Evolutionary conservation across 2,797 vertebrate species (phyloP), one percentile per base, ranked within the genome.

Genomic region (Champsocephalus gunnari): DNA sequence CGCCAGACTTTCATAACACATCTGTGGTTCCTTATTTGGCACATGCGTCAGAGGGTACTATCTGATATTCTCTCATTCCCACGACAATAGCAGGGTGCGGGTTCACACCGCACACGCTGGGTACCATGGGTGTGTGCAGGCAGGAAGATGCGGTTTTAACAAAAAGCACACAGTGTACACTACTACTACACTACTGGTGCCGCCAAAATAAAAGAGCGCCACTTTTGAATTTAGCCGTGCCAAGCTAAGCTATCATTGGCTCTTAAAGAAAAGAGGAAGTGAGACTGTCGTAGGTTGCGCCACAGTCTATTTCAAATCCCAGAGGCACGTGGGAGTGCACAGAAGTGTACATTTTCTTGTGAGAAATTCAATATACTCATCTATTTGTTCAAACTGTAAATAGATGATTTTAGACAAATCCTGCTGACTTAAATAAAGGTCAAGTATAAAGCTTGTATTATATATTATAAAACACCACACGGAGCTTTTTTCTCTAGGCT

Each of bases 121-220:
- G 44, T 43, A 32, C 16, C 41, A 10, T 79, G 87, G 90, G 91
- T 82, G 87, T 85, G 63, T 72, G 50, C 81, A 79, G 74, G 60
- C 89, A 90, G 90, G 93, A 93, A 85, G 75, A 87, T 90, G 94
- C 2, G 93, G 92, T 90, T 93, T 92, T 80, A 53, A 53, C 19
- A 48, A 67, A 63, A 28, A 66, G 81, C 12, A 81, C 73, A 85
- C 3, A 1, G 12, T 66, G 77, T 67, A 28, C 28, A 28, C 3
- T 28, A 28, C 28, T 4, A 28, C 28, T 28, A 28, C 28, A 28
- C 28, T 28, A 43, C 12, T 70, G 50, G 13, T 87, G 82, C 80
- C 77, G 74, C 89, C 88, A 85, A 85, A 88, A 83, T 12, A 69
- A 66, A 88, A 88, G 53, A 51, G 94, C 92, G 92, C 51, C 84